These are phyloP conservation scores for Nomada flava DNA, from an alignment of 2,888 invertebrate species.

Conservation along the genomic window DNA sequence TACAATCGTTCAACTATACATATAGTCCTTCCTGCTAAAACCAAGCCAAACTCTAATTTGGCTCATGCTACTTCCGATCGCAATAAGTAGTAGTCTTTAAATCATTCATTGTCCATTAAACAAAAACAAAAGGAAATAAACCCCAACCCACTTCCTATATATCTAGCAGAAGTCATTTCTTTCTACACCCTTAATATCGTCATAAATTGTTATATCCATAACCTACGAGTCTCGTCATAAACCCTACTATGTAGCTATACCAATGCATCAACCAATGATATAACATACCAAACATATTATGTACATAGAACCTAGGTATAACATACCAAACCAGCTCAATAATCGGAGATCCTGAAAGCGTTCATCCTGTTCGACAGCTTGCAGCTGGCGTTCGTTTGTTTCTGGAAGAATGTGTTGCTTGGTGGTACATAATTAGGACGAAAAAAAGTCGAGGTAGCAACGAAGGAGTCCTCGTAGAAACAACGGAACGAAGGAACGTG, in stretches of 20 bases:
- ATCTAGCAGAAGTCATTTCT: neutral
- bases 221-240: neutral
- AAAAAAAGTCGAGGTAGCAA: conserved; percentile 64
- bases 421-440: conserved; percentile 46
- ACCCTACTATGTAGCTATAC: no score
- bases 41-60: neutral
- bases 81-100: neutral
- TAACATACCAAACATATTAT: no score
- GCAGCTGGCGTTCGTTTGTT: neutral
- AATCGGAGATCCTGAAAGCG: no score
- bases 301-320: no score
- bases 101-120: neutral
- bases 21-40: neutral
- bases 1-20: neutral
- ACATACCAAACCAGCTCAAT: no score
- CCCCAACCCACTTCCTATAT: neutral
- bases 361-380: no score
- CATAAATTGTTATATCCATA: neutral
- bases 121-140: neutral
- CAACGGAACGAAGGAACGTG: conserved; percentile 64
- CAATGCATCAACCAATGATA: no score
- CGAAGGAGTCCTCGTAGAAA: conserved; percentile 45
- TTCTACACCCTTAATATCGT: neutral
- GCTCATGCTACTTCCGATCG: neutral
- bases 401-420: neutral